phyloP scores from a whole-genome alignment of 2,888 invertebrate species.

The Eurytoma adleriae region DNA sequence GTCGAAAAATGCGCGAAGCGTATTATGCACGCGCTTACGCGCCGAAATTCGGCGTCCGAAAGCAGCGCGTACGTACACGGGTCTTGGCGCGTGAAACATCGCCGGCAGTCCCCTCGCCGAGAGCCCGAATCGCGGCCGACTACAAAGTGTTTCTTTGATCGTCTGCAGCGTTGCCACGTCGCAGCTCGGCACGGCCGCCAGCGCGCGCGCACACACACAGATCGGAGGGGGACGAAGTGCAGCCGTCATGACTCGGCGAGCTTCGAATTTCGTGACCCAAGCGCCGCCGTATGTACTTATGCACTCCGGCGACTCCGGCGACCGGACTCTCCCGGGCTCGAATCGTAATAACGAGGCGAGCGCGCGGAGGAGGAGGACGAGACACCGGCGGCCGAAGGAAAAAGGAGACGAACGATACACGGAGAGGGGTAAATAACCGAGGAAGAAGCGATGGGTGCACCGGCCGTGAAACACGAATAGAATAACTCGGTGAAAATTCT shows the following conservation, averaged over 20 bases:
- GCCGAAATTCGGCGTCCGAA: too few species aligned
- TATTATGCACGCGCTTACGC: background rate
- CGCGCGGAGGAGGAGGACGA: conserved; percentile 4
- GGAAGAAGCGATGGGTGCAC: background rate
- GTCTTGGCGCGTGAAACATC: too few species aligned
- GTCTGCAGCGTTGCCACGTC: conserved; percentile 52
- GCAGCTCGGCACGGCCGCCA: background rate
- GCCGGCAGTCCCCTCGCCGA: background rate
- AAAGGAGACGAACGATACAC: too few species aligned
- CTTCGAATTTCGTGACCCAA: conserved; percentile 46
- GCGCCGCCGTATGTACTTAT: conserved; percentile 22
- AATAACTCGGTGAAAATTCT: too few species aligned
- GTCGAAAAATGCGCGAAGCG: too few species aligned
- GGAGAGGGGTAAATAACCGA: conserved; percentile 21
- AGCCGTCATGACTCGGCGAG: background rate
- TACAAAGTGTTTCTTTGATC: conserved; percentile 55
- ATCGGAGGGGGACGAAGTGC: conserved; percentile 16
- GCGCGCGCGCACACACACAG: too few species aligned
- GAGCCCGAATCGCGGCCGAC: background rate
- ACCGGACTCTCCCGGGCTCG: background rate
- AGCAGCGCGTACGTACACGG: too few species aligned
- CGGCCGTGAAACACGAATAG: too few species aligned
- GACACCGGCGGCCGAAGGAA: background rate
- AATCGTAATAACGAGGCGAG: conserved; percentile 35
- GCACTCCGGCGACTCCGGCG: conserved; percentile 15